Percentiles rank a stretch among this genome's conserved stretches.
Evolutionary conservation across 2,113 vertebrate genomes (phyloP).

Genomic region (Pollachius pollachius): DNA sequence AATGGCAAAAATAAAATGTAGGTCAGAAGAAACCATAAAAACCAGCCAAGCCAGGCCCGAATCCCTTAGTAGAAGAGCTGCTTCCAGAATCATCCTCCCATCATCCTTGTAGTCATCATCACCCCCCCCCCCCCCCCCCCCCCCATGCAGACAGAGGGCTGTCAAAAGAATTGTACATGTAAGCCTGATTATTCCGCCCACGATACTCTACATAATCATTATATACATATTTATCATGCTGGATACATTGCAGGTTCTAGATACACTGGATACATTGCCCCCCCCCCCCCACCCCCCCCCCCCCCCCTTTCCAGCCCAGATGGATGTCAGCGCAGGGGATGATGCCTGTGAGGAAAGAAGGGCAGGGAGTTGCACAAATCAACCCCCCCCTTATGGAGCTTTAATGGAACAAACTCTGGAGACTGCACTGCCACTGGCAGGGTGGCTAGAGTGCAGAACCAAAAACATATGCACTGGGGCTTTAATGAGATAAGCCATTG

Average conservation of each 20-base stretch:
- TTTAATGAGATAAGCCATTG: constrained; percentile 14
- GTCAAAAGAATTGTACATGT: constrained; percentile 14
- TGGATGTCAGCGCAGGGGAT: constrained; percentile 47
- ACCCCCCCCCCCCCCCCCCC: too few relatives aligned
- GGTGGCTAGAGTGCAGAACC: not conserved
- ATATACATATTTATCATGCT: constrained; percentile 46
- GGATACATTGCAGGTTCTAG: constrained; percentile 28
- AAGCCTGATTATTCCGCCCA: constrained; percentile 38
- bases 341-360: constrained; percentile 31
- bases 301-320: constrained; percentile 28
- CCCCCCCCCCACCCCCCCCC: not conserved
- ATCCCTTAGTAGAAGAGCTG: constrained; percentile 11
- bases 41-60: not conserved
- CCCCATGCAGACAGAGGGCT: constrained; percentile 19
- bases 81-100: constrained; percentile 23
- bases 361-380: constrained; percentile 18
- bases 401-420: not conserved
- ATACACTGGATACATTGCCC: too few relatives aligned
- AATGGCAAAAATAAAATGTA: not conserved
- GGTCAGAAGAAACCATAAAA: not conserved
- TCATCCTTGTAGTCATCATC: too few relatives aligned
- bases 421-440: not conserved
- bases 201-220: constrained; percentile 36
- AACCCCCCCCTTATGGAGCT: constrained; percentile 18
- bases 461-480: constrained; percentile 14